A percentile compares a stretch with the other conserved stretches of the same genome.
Conservation (phyloP, 2,113 vertebrate genomes). For the Rallus limicola region DNA sequence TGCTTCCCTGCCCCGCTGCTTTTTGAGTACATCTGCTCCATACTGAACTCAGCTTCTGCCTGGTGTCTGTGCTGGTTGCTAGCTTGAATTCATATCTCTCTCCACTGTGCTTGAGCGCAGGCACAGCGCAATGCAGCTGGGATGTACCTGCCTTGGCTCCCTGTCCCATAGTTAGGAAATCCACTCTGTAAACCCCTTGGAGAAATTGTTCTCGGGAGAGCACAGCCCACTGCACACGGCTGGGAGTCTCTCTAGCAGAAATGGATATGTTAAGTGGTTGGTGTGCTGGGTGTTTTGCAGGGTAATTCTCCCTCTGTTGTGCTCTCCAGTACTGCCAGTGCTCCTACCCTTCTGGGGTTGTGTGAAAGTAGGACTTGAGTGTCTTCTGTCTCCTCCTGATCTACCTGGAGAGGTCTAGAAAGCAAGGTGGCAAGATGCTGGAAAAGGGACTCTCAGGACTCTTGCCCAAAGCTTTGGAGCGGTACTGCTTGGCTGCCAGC, state of each 20-base stretch:
- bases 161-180: not conserved
- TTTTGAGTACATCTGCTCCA: not conserved
- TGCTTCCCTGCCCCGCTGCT: rapidly evolving
- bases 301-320: not conserved
- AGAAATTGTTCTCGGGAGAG: not conserved
- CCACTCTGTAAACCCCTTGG: not conserved
- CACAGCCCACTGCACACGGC: not conserved
- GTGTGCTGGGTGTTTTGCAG: not conserved
- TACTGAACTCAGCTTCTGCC: not conserved
- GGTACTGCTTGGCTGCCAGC: not conserved
- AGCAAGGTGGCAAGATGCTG: not conserved
- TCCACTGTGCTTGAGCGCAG: not conserved
- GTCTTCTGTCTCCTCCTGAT: not conserved
- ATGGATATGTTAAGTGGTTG: not conserved
- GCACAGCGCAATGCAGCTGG: rapidly evolving
- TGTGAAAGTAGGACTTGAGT: not conserved
- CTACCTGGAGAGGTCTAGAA: not conserved
- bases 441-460: not conserved
- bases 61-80: rapidly evolving
- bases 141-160: not conserved
- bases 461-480: not conserved
- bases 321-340: not conserved
- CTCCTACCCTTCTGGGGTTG: not conserved
- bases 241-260: not conserved
- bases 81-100: not conserved